Base-by-base conservation (phyloP, 2,888 invertebrate species). In the Chrysomela aeneicollis region DNA sequence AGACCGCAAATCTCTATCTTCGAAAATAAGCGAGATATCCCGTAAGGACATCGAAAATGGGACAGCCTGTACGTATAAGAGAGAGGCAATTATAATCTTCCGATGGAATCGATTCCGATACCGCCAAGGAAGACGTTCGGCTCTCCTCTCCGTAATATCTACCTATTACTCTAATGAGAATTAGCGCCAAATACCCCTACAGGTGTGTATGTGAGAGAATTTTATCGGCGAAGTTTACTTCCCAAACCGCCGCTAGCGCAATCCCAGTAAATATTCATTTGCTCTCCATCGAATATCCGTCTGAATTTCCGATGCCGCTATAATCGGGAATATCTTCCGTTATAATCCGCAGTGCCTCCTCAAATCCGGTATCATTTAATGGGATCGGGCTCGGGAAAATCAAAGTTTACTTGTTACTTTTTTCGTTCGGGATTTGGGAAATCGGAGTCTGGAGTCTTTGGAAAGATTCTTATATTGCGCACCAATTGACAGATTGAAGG, bases 151-250 rank as follows among this genome's bases (percentile, higher is more conserved):
- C 15, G 15, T 1, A n/a, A 42, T 15, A 15, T 42, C 42, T 15
- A 42, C 12, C 8, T n/a, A 42, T 42, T 10, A 4, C 15, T 42
- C 15, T 42, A 42, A 42, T 42, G 10, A n/a, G 42, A 15, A 42
- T 42, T 42, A 42, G 42, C 42, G 42, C n/a, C 10, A 42, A 42
- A 42, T 42, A 42, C 42, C 42, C 42, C 42, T 42, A 42, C 42
- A 42, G 42, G 42, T 42, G 15, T 42, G 42, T 42, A 6, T 26
- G 26, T 26, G 26, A n/a, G n/a, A n/a, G 42, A 42, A 42, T 42
- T 42, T 42, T 42, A 42, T 42, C 42, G 42, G n/a, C 15, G 42
- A 15, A 42, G 42, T 42, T 42, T 15, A 42, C 42, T 42, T 42
- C 42, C 15, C 42, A 42, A 10, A 1, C 1, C 42, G 42, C 42